Conservation (phyloP, 2,888 invertebrate species). For the Rhamphomyia laevipes region DNA sequence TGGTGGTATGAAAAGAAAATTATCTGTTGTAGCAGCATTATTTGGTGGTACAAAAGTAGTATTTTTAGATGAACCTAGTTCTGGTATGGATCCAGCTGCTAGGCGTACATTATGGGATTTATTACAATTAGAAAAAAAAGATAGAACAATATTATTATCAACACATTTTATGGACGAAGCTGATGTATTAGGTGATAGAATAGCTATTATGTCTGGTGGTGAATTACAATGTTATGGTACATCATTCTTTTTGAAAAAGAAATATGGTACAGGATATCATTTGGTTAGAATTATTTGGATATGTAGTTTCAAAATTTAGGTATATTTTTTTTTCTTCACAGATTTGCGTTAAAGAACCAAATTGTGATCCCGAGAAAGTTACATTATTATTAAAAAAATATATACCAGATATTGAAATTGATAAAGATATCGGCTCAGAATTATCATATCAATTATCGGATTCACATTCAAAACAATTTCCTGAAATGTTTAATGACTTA, state of each 20-base stretch:
- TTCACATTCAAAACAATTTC: slow-evolving; percentile 48
- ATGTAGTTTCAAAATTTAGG: slow-evolving; percentile 16
- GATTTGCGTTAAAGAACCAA: slow-evolving; percentile 41
- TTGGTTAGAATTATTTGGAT: slow-evolving; percentile 35
- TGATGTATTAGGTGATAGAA: slow-evolving; percentile 67
- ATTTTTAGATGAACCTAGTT: slow-evolving; percentile 26
- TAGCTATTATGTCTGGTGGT: slow-evolving; percentile 74
- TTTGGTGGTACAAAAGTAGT: slow-evolving; percentile 51
- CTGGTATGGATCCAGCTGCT: slow-evolving; percentile 56
- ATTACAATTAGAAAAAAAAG: slow-evolving; percentile 54
- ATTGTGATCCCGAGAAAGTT: slow-evolving; percentile 41
- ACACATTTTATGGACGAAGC: slow-evolving; percentile 83
- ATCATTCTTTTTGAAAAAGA: slow-evolving; percentile 64
- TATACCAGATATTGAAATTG: slow-evolving; percentile 52
- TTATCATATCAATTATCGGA: slow-evolving; percentile 57
- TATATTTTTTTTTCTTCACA: slow-evolving; percentile 10
- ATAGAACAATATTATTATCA: slow-evolving; percentile 64
- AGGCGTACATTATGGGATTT: slow-evolving; percentile 68
- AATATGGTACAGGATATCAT: slow-evolving; percentile 76
- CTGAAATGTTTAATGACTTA: slow-evolving; percentile 54
- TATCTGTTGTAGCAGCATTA: slow-evolving; percentile 60
- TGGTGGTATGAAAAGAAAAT: slow-evolving; percentile 57
- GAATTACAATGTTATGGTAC: slow-evolving; percentile 67
- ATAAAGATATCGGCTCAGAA: slow-evolving; percentile 65
- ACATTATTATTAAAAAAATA: slow-evolving; percentile 49